phyloP scores from a whole-genome alignment of 2,888 invertebrate species.

The Microplitis deprimator region DNA sequence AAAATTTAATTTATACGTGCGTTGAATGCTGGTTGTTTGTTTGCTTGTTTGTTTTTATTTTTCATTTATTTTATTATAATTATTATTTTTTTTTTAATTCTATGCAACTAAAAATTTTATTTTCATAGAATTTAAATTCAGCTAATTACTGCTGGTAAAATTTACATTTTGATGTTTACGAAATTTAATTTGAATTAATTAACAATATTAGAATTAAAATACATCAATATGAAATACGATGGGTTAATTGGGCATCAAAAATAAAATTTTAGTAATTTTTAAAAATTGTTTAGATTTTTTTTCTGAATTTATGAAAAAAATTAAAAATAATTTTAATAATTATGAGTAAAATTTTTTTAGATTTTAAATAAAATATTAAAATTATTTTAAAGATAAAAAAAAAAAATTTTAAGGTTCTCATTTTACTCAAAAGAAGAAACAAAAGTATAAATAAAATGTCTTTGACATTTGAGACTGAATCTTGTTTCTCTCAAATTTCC shows the following conservation, averaged over 20 bases:
- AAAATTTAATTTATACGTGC: conserved; percentile 37
- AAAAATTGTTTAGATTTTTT: background rate
- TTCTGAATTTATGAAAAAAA: too few species aligned
- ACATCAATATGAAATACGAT: background rate
- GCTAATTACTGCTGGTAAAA: conserved; percentile 30
- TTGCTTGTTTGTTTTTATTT: background rate
- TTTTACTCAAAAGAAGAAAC: too few species aligned
- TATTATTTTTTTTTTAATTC: background rate
- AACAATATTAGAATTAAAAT: background rate
- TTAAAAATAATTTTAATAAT: too few species aligned
- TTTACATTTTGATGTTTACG: conserved; percentile 41
- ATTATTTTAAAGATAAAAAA: too few species aligned
- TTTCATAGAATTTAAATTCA: conserved; percentile 35
- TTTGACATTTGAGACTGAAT: too few species aligned
- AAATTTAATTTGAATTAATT: conserved; percentile 35
- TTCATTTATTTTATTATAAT: too few species aligned
- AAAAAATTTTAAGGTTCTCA: too few species aligned
- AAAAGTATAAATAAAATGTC: too few species aligned
- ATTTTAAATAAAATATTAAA: too few species aligned
- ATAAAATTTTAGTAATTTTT: background rate
- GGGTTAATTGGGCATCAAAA: too few species aligned
- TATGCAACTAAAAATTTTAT: conserved; percentile 36
- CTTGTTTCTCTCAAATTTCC: too few species aligned
- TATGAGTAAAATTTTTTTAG: too few species aligned
- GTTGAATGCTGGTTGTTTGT: conserved; percentile 10